A percentile compares a stretch with the other conserved stretches of the same genome.
These are phyloP conservation scores for Linnaemya vulpina DNA, from an alignment of 2,888 invertebrate genomes.

Conservation along the genomic window DNA sequence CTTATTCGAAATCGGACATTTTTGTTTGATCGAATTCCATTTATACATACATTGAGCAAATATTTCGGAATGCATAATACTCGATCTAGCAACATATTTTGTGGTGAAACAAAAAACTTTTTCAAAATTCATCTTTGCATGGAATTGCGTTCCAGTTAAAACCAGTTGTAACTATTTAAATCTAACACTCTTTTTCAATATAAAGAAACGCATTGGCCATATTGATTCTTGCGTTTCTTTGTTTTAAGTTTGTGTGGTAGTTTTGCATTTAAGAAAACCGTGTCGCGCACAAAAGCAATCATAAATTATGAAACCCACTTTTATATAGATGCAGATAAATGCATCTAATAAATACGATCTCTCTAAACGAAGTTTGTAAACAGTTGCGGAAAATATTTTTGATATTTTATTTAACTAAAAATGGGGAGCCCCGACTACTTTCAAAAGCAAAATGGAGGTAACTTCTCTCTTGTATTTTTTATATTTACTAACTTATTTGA, in stretches of 20 bases:
- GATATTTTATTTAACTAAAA: too few relatives aligned
- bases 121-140: neutral
- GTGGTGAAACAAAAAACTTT: neutral
- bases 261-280: conserved; percentile 30
- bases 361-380: neutral
- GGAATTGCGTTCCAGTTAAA: neutral
- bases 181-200: neutral
- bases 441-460: too few relatives aligned
- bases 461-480: too few relatives aligned
- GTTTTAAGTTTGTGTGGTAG: neutral
- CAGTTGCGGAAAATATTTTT: too few relatives aligned
- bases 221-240: neutral
- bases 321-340: neutral
- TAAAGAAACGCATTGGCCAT: neutral
- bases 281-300: conserved; percentile 8
- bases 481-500: too few relatives aligned
- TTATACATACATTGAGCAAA: too few relatives aligned
- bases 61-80: too few relatives aligned
- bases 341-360: neutral
- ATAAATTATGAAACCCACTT: neutral
- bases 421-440: too few relatives aligned
- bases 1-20: too few relatives aligned
- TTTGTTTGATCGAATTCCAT: too few relatives aligned
- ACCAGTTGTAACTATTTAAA: neutral
- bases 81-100: too few relatives aligned